phyloP scores from a whole-genome alignment of 2,888 invertebrate genomes.

The Trichopoda pennipes region DNA sequence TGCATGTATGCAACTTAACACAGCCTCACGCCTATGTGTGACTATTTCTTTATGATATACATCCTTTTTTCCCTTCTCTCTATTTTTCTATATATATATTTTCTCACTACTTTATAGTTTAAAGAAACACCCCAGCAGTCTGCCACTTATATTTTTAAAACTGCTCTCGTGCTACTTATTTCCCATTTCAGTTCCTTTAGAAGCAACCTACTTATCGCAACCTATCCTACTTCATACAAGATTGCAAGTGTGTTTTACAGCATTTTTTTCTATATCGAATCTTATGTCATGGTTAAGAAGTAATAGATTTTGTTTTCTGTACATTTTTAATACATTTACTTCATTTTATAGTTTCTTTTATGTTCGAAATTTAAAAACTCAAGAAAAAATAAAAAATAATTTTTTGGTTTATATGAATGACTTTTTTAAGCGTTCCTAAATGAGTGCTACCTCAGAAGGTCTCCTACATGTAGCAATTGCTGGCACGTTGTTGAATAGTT shows the following conservation, averaged over 20 bases:
- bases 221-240: too few relatives aligned
- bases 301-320: slow-evolving; percentile 23
- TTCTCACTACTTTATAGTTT: too few relatives aligned
- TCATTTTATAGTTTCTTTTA: slow-evolving; percentile 5
- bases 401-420: slow-evolving; percentile 14
- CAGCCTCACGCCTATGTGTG: too few relatives aligned
- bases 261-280: slow-evolving; percentile 5
- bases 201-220: neutral
- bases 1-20: too few relatives aligned
- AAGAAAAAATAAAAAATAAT: neutral
- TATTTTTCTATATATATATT: too few relatives aligned
- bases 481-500: slow-evolving; percentile 38
- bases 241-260: too few relatives aligned
- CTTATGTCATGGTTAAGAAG: slow-evolving; percentile 32
- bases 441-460: slow-evolving; percentile 66
- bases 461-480: slow-evolving; percentile 32
- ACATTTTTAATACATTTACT: slow-evolving; percentile 3
- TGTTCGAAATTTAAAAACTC: too few relatives aligned
- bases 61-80: too few relatives aligned
- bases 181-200: slow-evolving; percentile 3
- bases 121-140: too few relatives aligned
- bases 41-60: too few relatives aligned
- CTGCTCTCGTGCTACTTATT: neutral
- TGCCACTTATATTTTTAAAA: too few relatives aligned
- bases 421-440: slow-evolving; percentile 27